A percentile compares a stretch with the other conserved stretches of the same genome.
Conservation (phyloP, 1,140 invertebrate species). For the Aphelenchoides fujianensis region DNA sequence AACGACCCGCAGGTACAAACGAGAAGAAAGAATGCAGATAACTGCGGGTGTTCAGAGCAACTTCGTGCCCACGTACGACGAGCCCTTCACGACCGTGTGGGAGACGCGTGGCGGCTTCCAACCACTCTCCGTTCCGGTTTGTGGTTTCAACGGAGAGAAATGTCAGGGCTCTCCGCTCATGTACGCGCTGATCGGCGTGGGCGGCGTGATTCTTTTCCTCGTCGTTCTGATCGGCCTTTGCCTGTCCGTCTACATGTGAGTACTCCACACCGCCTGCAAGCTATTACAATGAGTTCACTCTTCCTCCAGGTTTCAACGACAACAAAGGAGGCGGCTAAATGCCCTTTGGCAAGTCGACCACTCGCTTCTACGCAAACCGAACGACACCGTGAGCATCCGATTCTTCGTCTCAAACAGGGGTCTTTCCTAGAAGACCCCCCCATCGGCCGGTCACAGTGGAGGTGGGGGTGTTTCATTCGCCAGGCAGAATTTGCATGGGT, state of each 20-base stretch:
- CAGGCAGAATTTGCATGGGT: too few species aligned
- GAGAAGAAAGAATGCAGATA: too few species aligned
- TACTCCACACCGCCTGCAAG: neutral
- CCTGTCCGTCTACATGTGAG: neutral
- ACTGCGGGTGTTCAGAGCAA: neutral
- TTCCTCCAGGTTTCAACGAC: neutral
- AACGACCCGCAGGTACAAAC: too few species aligned
- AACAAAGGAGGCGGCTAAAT: slow-evolving; percentile 6
- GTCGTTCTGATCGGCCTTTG: neutral
- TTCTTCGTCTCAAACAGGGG: too few species aligned
- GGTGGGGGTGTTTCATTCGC: too few species aligned
- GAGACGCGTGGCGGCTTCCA: slow-evolving; percentile 26
- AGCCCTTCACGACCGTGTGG: slow-evolving; percentile 23
- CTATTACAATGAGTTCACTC: too few species aligned
- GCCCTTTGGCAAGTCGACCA: slow-evolving; percentile 14
- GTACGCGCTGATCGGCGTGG: neutral
- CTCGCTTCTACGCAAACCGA: neutral
- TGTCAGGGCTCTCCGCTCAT: slow-evolving; percentile 9
- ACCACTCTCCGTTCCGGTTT: slow-evolving; percentile 25
- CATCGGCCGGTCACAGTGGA: too few species aligned
- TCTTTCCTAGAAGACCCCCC: too few species aligned
- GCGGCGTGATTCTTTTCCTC: neutral
- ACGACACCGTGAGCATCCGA: slow-evolving; percentile 4
- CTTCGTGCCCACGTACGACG: slow-evolving; percentile 13
- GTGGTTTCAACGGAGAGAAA: slow-evolving; percentile 33